Percentiles rank a stretch among this genome's conserved stretches.
Evolutionary conservation across 2,888 invertebrate species (phyloP).

Genomic region (Lathronympha strigana): DNA sequence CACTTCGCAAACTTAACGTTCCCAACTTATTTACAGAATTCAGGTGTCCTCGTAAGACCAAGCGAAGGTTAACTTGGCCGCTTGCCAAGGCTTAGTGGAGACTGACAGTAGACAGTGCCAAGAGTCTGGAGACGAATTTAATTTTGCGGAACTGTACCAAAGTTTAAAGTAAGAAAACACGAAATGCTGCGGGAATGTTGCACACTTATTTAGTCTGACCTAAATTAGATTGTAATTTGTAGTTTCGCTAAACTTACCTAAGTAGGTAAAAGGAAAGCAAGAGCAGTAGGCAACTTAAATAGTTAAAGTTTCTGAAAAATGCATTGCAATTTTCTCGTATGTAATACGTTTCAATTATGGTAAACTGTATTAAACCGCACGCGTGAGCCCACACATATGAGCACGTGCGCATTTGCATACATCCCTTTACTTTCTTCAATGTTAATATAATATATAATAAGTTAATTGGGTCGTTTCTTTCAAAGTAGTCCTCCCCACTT

Average conservation of each 20-base stretch:
- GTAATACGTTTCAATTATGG: no score
- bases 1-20: not conserved
- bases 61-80: conserved; percentile 24
- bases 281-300: not conserved
- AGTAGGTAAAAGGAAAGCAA: not conserved
- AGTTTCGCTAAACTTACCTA: not conserved
- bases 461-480: no score
- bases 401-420: no score
- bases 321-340: no score
- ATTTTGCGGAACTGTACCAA: conserved; percentile 4
- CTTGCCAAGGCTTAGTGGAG: conserved; percentile 31
- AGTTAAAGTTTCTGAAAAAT: not conserved
- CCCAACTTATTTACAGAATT: not conserved
- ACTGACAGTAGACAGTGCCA: conserved; percentile 35
- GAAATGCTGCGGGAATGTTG: conserved; percentile 11
- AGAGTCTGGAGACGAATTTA: conserved; percentile 31
- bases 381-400: no score
- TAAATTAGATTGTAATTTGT: conserved; percentile 11
- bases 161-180: conserved; percentile 24
- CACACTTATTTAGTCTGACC: conserved; percentile 11
- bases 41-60: conserved; percentile 3
- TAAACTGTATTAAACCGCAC: no score
- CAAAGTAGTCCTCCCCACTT: no score
- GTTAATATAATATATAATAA: no score
- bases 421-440: no score